Percentiles rank a stretch among this genome's conserved stretches.
These are phyloP conservation scores for Drosophila putrida DNA, from an alignment of 2,888 invertebrate genomes.

Conservation along the genomic window DNA sequence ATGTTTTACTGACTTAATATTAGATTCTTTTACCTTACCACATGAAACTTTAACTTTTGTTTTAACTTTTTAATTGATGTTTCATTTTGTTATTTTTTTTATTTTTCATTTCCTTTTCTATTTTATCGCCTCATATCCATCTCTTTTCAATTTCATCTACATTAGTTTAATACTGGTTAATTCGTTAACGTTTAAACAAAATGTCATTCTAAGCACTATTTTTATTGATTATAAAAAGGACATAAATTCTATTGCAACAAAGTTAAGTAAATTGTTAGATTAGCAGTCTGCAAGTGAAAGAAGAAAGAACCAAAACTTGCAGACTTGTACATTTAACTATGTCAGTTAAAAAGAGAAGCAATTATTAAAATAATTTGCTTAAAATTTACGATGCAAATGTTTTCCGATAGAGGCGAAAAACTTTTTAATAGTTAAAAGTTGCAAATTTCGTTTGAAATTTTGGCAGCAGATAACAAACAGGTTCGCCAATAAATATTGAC, in stretches of 20 bases:
- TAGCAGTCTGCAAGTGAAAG: conserved; percentile 6
- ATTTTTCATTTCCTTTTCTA: too few species aligned
- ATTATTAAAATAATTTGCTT: conserved; percentile 32
- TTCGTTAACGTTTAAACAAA: neutral
- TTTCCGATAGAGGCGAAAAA: conserved; percentile 51
- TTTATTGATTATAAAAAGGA: neutral
- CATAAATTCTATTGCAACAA: neutral
- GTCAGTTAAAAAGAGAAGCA: conserved; percentile 14
- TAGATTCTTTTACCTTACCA: too few species aligned
- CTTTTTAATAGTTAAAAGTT: conserved; percentile 78
- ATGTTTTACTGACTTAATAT: neutral
- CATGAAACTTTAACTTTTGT: too few species aligned
- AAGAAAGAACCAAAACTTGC: conserved; percentile 1
- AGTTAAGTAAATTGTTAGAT: neutral
- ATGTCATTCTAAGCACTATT: neutral
- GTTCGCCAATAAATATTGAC: conserved; percentile 82
- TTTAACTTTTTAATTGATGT: too few species aligned
- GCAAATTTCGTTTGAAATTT: conserved; percentile 65
- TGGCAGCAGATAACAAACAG: conserved; percentile 78
- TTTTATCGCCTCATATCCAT: neutral
- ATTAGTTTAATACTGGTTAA: neutral
- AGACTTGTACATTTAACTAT: conserved; percentile 21
- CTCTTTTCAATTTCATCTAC: neutral
- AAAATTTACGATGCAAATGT: conserved; percentile 66
- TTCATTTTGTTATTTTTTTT: too few species aligned